Evolutionary conservation across 2,113 vertebrate species (phyloP).

Genomic region (Neopipo cinnamomea): DNA sequence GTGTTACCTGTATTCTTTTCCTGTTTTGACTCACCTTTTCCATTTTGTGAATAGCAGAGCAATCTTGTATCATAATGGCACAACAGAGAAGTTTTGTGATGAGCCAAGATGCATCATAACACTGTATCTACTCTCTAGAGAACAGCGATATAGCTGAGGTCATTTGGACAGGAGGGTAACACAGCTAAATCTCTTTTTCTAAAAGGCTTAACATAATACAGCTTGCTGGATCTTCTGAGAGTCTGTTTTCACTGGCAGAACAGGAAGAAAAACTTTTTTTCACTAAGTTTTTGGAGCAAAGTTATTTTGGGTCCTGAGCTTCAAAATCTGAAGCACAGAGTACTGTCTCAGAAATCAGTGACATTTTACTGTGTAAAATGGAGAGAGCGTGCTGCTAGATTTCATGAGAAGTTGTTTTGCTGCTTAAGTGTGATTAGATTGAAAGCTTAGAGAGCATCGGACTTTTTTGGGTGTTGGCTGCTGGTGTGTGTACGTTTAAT

Average conservation of each 20-base stretch:
- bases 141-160: neutral
- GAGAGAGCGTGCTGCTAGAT: neutral
- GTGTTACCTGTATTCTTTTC: neutral
- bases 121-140: neutral
- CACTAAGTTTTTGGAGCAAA: neutral
- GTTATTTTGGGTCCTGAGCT: neutral
- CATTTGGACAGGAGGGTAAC: neutral
- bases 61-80: neutral
- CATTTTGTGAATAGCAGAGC: neutral
- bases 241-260: neutral
- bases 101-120: neutral
- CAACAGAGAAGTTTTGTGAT: neutral
- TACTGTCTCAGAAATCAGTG: neutral
- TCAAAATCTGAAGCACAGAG: neutral
- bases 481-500: neutral
- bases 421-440: neutral
- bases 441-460: rapidly evolving
- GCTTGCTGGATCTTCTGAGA: neutral
- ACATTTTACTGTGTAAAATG: neutral
- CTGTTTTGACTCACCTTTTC: neutral
- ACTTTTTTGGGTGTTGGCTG: neutral
- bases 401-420: neutral
- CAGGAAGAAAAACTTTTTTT: neutral
- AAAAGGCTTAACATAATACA: neutral
- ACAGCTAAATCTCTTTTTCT: neutral